These are phyloP conservation scores for Halichoerus grypus DNA, from an alignment of 2,113 vertebrate genomes.

Conservation along the genomic window DNA sequence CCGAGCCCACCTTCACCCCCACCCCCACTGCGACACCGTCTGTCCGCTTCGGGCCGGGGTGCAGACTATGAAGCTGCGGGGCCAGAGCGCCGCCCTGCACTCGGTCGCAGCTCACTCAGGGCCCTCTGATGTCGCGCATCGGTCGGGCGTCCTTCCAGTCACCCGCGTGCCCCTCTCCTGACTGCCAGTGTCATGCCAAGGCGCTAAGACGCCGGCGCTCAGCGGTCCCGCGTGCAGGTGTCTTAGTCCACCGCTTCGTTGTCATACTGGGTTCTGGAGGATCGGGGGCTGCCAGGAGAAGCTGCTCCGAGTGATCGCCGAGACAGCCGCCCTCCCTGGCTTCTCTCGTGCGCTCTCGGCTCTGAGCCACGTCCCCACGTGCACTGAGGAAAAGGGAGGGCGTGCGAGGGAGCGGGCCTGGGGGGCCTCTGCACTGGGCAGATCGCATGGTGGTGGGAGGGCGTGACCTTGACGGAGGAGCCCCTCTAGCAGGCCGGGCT, in stretches of 20 bases:
- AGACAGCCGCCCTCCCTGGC: not conserved
- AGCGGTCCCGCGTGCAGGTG: accelerated
- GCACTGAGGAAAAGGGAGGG: no score
- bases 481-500: not conserved
- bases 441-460: not conserved
- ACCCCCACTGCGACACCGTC: accelerated
- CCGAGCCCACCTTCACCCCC: not conserved
- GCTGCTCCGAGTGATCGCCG: not conserved
- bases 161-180: not conserved
- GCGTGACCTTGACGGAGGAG: not conserved
- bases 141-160: not conserved
- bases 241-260: accelerated
- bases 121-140: not conserved
- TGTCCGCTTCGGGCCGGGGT: not conserved
- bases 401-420: accelerated
- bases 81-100: not conserved
- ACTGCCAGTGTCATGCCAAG: not conserved
- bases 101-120: not conserved
- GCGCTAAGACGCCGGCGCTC: accelerated
- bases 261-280: not conserved
- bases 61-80: not conserved
- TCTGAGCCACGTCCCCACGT: not conserved
- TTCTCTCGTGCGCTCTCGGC: not conserved
- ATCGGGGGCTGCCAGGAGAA: not conserved
- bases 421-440: not conserved